These are phyloP conservation scores for Apostichopus parvimensis DNA, from an alignment of 35 echinoderm and acorn worm genomes.

Conservation along the genomic window DNA sequence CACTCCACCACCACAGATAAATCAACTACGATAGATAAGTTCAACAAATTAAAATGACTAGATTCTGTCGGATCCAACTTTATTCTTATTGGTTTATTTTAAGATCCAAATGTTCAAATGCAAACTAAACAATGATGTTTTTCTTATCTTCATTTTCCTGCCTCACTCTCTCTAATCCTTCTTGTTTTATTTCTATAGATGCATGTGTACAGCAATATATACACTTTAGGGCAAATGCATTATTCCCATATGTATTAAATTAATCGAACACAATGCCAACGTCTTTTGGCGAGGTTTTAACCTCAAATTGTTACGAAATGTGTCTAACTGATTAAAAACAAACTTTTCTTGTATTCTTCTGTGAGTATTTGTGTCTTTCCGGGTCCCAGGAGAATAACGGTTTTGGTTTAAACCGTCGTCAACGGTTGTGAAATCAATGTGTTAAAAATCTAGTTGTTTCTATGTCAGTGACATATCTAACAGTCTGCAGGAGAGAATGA, in stretches of 20 bases:
- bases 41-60: too few relatives aligned
- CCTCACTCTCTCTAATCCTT: not conserved
- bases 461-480: not conserved
- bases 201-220: too few relatives aligned
- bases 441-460: not conserved
- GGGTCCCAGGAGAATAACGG: not conserved
- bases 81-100: too few relatives aligned
- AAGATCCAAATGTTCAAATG: too few relatives aligned
- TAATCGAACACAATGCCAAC: not conserved
- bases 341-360: not conserved
- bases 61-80: too few relatives aligned
- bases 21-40: too few relatives aligned
- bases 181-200: not conserved
- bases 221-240: too few relatives aligned
- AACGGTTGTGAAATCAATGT: not conserved
- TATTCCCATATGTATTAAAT: not conserved
- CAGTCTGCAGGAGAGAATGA: not conserved
- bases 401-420: not conserved
- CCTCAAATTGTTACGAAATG: conserved; percentile 3
- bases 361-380: not conserved
- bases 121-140: too few relatives aligned
- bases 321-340: not conserved
- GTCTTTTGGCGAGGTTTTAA: not conserved
- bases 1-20: too few relatives aligned
- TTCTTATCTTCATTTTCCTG: too few relatives aligned